Evolutionary conservation across 2,113 vertebrate species (phyloP).

Genomic region (Aviceda subcristata): DNA sequence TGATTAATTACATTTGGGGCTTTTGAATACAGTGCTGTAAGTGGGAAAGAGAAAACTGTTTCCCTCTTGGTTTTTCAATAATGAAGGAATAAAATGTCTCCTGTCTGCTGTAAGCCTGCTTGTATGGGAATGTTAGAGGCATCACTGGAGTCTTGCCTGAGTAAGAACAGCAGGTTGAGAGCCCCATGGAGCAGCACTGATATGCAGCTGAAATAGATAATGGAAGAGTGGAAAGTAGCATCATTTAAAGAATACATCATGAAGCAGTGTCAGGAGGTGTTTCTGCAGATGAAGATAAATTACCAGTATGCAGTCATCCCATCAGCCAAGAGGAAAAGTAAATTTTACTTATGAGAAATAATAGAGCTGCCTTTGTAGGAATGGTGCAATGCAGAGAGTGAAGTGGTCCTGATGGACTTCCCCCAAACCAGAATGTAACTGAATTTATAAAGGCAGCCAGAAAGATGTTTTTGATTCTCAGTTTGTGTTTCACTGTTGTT

Average conservation of each 20-base stretch:
- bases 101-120: not conserved
- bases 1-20: not conserved
- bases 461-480: not conserved
- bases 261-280: not conserved
- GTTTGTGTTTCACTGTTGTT: not conserved
- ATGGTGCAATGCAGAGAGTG: slow-evolving; percentile 1
- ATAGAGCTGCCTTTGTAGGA: not conserved
- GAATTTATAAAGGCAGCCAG: not conserved
- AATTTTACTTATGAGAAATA: not conserved
- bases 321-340: not conserved
- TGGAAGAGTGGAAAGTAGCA: not conserved
- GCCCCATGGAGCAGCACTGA: not conserved
- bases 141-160: not conserved
- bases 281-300: not conserved
- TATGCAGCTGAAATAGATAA: not conserved
- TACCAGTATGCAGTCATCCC: not conserved
- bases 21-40: not conserved
- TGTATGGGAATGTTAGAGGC: not conserved
- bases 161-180: not conserved
- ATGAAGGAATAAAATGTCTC: not conserved
- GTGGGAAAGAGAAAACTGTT: not conserved
- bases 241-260: not conserved
- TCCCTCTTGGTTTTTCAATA: not conserved
- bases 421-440: fast-evolving
- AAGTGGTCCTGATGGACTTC: not conserved